These are phyloP conservation scores for Tanypteryx hageni DNA, from an alignment of 2,888 invertebrate genomes.

Conservation along the genomic window DNA sequence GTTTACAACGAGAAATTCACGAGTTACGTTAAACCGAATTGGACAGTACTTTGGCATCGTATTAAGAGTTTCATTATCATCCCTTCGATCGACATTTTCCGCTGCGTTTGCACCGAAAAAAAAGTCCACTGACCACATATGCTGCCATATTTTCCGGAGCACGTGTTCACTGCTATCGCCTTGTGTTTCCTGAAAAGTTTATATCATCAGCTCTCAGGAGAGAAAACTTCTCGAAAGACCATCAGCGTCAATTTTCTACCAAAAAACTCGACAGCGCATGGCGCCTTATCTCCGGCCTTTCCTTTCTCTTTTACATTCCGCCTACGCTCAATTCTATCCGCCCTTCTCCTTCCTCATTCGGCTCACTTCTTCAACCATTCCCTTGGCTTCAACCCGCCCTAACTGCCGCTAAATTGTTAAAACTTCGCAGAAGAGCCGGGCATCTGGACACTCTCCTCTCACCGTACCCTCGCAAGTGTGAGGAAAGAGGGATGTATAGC, in stretches of 20 bases:
- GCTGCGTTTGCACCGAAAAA: background rate
- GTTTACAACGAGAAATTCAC: no score
- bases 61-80: no score
- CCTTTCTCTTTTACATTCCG: background rate
- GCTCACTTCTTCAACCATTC: background rate
- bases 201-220: conserved; percentile 31
- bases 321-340: background rate
- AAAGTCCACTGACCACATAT: background rate
- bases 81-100: conserved; percentile 22
- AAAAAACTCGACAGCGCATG: background rate
- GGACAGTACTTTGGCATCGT: no score
- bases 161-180: background rate
- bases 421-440: conserved; percentile 21
- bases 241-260: background rate
- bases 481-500: background rate
- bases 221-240: conserved; percentile 28
- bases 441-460: background rate
- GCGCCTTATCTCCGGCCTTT: background rate
- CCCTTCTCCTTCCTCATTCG: background rate
- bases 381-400: background rate
- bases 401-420: conserved; percentile 3
- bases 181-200: background rate
- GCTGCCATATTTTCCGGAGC: background rate
- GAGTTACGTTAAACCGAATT: no score
- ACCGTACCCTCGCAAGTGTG: background rate